Percentiles rank a stretch among this genome's conserved stretches.
Conservation (phyloP, 2,888 invertebrate genomes). For the Trisateles emortualis region DNA sequence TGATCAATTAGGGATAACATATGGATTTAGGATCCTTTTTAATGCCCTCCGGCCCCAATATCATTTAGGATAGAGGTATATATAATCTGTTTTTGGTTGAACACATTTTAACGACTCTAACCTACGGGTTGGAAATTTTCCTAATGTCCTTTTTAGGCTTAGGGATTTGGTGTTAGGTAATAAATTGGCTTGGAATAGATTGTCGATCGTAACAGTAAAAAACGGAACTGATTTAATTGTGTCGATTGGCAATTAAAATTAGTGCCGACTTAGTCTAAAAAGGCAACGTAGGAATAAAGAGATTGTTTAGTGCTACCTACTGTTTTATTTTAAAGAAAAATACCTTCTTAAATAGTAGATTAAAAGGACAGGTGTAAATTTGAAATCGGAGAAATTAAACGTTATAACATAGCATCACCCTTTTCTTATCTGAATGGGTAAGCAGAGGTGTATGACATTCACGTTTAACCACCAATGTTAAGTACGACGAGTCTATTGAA, state of each 20-base stretch:
- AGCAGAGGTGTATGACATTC: too few species aligned
- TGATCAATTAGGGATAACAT: slow-evolving; percentile 29
- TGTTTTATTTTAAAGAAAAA: too few species aligned
- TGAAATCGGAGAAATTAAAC: too few species aligned
- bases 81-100: slow-evolving; percentile 16
- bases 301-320: background rate
- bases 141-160: slow-evolving; percentile 26
- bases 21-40: slow-evolving; percentile 15
- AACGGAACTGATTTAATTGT: slow-evolving; percentile 19
- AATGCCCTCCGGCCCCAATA: slow-evolving; percentile 7
- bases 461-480: too few species aligned
- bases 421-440: too few species aligned
- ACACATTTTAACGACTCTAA: slow-evolving; percentile 7
- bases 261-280: background rate
- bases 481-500: too few species aligned
- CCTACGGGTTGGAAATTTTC: slow-evolving; percentile 6
- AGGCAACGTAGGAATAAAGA: background rate
- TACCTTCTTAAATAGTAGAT: too few species aligned
- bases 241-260: slow-evolving; percentile 3
- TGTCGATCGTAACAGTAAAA: slow-evolving; percentile 12
- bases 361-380: too few species aligned
- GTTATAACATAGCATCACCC: too few species aligned
- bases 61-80: slow-evolving; percentile 17
- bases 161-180: slow-evolving; percentile 19
- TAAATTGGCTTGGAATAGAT: slow-evolving; percentile 29